Conservation (phyloP, 2,113 vertebrate genomes). For the Callopanchax toddi region DNA sequence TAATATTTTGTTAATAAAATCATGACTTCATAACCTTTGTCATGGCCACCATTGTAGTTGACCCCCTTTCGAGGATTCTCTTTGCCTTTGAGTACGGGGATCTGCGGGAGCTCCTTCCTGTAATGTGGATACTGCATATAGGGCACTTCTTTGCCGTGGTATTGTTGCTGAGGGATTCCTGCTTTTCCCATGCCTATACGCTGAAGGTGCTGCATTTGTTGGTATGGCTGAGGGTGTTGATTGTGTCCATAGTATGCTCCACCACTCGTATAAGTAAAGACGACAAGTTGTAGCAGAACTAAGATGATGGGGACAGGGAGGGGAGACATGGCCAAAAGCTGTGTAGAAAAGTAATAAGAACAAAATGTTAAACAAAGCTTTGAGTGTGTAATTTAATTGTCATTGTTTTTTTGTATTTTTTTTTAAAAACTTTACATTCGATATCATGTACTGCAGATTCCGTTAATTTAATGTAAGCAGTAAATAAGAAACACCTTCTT, state of each 20-base stretch:
- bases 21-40: slow-evolving; percentile 84
- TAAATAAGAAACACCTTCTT: too few relatives aligned
- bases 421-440: too few relatives aligned
- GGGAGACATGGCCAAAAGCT: slow-evolving; percentile 74
- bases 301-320: slow-evolving; percentile 53
- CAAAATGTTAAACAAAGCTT: slow-evolving; percentile 10
- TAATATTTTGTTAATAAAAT: background rate
- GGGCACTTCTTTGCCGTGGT: slow-evolving; percentile 88
- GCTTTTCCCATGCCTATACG: slow-evolving; percentile 89
- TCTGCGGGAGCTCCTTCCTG: slow-evolving; percentile 90
- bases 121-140: slow-evolving; percentile 92
- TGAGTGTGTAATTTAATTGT: background rate
- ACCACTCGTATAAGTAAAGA: slow-evolving; percentile 76
- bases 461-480: too few relatives aligned
- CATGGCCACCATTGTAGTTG: slow-evolving; percentile 68
- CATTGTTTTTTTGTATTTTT: too few relatives aligned
- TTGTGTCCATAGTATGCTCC: slow-evolving; percentile 94
- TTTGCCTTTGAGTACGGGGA: slow-evolving; percentile 88
- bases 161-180: slow-evolving; percentile 84
- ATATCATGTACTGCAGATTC: too few relatives aligned
- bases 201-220: slow-evolving; percentile 88
- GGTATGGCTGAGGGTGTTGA: slow-evolving; percentile 86
- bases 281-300: slow-evolving; percentile 77
- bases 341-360: slow-evolving; percentile 14
- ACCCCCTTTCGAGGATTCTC: slow-evolving; percentile 85